Evolutionary conservation across 2,797 vertebrate species (phyloP).

Genomic region (Sebastolobus alascanus): DNA sequence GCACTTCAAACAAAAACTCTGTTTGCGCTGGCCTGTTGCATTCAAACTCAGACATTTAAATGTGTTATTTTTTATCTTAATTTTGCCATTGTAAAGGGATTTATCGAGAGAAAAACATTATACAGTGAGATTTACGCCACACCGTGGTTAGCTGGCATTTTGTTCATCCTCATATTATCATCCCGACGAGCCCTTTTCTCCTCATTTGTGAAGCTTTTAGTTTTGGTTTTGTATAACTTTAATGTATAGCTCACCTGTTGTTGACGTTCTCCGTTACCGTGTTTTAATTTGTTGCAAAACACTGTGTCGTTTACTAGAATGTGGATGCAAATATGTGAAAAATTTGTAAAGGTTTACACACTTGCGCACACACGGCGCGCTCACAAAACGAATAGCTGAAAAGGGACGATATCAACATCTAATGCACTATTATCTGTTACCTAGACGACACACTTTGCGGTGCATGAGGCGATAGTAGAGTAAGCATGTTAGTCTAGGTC

Average conservation of each 20-base stretch:
- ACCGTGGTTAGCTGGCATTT: slow-evolving; percentile 32
- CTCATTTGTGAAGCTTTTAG: slow-evolving; percentile 66
- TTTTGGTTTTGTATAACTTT: slow-evolving; percentile 71
- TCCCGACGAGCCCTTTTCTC: slow-evolving; percentile 29
- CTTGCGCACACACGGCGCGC: background rate
- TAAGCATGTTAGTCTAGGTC: slow-evolving; percentile 82
- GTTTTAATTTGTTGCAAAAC: slow-evolving; percentile 79
- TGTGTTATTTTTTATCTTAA: slow-evolving; percentile 31
- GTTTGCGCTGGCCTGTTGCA: slow-evolving; percentile 54
- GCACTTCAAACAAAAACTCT: slow-evolving; percentile 37
- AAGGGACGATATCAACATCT: slow-evolving; percentile 73
- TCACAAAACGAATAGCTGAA: slow-evolving; percentile 46
- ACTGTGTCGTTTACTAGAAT: slow-evolving; percentile 78
- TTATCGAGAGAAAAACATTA: slow-evolving; percentile 22
- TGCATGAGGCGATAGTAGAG: slow-evolving; percentile 80
- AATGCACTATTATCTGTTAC: slow-evolving; percentile 81
- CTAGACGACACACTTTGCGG: slow-evolving; percentile 71
- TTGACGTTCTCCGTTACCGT: slow-evolving; percentile 66
- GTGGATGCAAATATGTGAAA: slow-evolving; percentile 76
- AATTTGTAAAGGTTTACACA: slow-evolving; percentile 73
- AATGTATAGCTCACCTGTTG: slow-evolving; percentile 69
- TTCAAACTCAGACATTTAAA: slow-evolving; percentile 41
- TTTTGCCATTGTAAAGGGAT: slow-evolving; percentile 56
- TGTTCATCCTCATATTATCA: slow-evolving; percentile 30
- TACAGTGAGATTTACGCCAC: slow-evolving; percentile 7